Percentiles rank a stretch among this genome's conserved stretches.
phyloP scores from a whole-genome alignment of 2,113 vertebrate species.

The Myotis lucifugus region DNA sequence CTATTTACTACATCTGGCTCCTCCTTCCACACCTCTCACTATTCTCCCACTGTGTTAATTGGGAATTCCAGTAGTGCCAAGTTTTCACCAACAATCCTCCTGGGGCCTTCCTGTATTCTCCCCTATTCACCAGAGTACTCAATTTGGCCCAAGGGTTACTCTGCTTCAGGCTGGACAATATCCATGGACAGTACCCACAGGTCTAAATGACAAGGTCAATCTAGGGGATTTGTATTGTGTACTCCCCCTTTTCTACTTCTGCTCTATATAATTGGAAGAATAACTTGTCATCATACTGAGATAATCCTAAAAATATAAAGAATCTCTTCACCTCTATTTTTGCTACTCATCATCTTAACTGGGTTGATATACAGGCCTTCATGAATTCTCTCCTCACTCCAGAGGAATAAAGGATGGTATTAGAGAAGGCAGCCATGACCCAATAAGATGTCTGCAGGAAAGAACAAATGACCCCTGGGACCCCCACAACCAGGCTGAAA shows the following conservation, averaged over 20 bases:
- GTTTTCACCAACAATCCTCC: not conserved
- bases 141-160: not conserved
- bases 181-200: not conserved
- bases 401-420: not conserved
- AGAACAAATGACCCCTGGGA: not conserved
- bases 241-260: not conserved
- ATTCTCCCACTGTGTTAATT: too few relatives aligned
- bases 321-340: not conserved
- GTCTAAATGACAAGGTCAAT: not conserved
- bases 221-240: not conserved
- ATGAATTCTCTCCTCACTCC: not conserved
- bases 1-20: not conserved
- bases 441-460: not conserved
- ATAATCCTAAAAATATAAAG: not conserved
- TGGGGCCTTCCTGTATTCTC: not conserved
- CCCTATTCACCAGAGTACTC: not conserved
- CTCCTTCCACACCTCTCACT: rapidly evolving
- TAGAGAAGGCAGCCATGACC: not conserved
- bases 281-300: not conserved
- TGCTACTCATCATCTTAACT: not conserved
- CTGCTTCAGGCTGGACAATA: not conserved
- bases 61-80: not conserved
- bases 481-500: not conserved
- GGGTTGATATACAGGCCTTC: not conserved
- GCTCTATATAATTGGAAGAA: not conserved